These are phyloP conservation scores for Peromyscus eremicus DNA, from an alignment of 2,797 vertebrate species.

Conservation along the genomic window DNA sequence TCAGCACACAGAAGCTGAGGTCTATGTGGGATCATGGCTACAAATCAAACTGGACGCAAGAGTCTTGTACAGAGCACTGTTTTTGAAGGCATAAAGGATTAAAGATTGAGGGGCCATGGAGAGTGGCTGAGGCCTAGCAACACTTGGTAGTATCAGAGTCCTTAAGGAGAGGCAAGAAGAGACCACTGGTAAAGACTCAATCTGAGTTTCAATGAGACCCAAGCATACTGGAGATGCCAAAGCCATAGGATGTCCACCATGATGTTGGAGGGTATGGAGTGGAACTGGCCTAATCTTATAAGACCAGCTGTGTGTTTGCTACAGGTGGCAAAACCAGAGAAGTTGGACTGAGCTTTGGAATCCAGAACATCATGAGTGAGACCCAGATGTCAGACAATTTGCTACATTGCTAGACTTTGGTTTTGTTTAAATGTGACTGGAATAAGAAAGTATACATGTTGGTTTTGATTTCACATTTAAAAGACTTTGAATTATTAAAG, in stretches of 20 bases:
- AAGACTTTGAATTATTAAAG: background rate
- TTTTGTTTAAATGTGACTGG: background rate
- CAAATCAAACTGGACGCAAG: background rate
- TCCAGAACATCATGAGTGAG: background rate
- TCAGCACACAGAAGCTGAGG: background rate
- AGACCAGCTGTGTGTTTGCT: background rate
- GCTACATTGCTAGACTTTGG: background rate
- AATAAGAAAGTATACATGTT: background rate
- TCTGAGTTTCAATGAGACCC: background rate
- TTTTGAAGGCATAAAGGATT: background rate
- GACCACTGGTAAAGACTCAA: background rate
- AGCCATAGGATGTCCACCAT: background rate
- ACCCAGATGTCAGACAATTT: background rate
- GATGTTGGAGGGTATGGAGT: background rate
- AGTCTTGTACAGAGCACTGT: background rate
- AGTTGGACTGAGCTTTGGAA: background rate
- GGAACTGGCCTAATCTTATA: background rate
- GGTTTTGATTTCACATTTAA: background rate
- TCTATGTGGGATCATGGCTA: background rate
- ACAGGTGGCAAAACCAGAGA: background rate
- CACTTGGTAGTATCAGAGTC: background rate
- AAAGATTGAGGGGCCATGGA: background rate
- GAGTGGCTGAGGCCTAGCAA: background rate
- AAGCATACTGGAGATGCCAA: background rate
- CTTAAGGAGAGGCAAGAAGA: background rate